These are phyloP conservation scores for Lepetodrilus schrolli DNA, from an alignment of 2,888 invertebrate species.

Conservation along the genomic window DNA sequence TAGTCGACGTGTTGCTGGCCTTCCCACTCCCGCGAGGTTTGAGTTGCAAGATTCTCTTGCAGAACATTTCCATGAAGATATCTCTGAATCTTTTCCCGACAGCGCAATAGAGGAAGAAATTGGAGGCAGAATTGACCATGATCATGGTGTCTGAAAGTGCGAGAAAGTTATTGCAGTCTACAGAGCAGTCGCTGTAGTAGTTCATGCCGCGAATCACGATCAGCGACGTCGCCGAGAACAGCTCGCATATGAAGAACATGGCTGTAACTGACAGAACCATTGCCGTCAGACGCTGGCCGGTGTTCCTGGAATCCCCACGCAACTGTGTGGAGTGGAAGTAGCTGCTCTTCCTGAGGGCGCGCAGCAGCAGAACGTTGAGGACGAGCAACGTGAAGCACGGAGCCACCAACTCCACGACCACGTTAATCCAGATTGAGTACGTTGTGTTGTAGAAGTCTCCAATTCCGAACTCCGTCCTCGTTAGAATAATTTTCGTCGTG, in stretches of 20 bases:
- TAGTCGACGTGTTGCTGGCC: neutral
- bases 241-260: slow-evolving; percentile 45
- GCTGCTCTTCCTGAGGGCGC: slow-evolving; percentile 34
- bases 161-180: slow-evolving; percentile 34
- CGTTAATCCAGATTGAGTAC: slow-evolving; percentile 40
- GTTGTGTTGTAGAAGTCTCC: slow-evolving; percentile 40
- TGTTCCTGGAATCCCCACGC: neutral
- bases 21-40: no score
- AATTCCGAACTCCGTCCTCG: slow-evolving; percentile 39
- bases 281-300: slow-evolving; percentile 38
- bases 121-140: slow-evolving; percentile 37
- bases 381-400: slow-evolving; percentile 37
- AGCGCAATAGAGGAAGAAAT: slow-evolving; percentile 44
- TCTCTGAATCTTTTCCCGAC: slow-evolving; percentile 42
- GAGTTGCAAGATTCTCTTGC: neutral
- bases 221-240: slow-evolving; percentile 39
- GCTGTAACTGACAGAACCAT: slow-evolving; percentile 44
- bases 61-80: slow-evolving; percentile 38
- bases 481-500: slow-evolving; percentile 32
- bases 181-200: slow-evolving; percentile 36
- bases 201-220: slow-evolving; percentile 38
- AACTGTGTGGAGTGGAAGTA: neutral
- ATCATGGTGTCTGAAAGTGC: slow-evolving; percentile 39
- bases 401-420: slow-evolving; percentile 39
- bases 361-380: slow-evolving; percentile 37